A percentile compares a stretch with the other conserved stretches of the same genome.
Evolutionary conservation across 2,113 vertebrate species (phyloP).

Genomic region (Regulus satrapa): DNA sequence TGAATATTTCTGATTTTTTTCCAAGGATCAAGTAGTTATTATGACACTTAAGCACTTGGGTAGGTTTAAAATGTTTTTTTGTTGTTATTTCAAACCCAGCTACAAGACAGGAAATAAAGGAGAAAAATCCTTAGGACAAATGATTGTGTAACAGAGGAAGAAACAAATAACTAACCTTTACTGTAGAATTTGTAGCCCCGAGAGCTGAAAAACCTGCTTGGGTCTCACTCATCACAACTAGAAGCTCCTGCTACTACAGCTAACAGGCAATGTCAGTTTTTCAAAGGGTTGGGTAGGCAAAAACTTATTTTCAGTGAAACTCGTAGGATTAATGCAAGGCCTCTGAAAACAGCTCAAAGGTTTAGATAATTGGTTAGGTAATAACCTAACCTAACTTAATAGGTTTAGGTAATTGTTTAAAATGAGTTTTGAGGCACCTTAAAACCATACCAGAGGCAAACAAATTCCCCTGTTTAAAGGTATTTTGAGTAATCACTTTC

Average conservation of each 20-base stretch:
- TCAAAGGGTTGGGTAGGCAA: background rate
- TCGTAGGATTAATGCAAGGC: background rate
- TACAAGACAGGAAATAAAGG: background rate
- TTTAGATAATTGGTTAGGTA: too few relatives aligned
- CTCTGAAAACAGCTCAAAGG: background rate
- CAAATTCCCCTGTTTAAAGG: background rate
- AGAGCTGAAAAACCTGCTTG: background rate
- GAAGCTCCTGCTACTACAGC: background rate
- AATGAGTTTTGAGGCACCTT: background rate
- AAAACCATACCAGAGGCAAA: background rate
- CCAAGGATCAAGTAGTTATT: background rate
- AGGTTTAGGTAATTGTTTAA: too few relatives aligned
- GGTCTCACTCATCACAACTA: background rate
- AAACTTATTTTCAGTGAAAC: background rate
- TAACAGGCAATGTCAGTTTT: background rate
- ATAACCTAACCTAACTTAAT: too few relatives aligned
- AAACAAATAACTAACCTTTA: background rate
- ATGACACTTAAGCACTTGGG: background rate
- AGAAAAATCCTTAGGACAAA: background rate
- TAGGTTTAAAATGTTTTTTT: background rate
- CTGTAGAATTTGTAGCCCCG: rapidly evolving
- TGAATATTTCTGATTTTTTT: background rate
- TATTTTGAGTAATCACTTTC: background rate
- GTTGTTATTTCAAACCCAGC: background rate
- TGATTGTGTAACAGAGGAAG: background rate